Evolutionary conservation across 2,797 vertebrate species (phyloP).

Genomic region (Sebastes umbrosus): DNA sequence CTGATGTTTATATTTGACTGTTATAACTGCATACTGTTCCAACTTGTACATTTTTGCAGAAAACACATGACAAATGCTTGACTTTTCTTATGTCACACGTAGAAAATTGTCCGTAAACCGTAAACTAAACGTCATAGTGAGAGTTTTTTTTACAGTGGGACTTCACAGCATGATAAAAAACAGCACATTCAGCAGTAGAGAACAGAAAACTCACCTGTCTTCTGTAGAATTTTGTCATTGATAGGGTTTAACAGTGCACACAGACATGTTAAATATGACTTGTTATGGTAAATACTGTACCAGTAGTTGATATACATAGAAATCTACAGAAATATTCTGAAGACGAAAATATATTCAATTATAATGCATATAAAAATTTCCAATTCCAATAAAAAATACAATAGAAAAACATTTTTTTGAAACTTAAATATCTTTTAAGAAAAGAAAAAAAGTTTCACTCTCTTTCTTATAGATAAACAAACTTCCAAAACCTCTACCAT

Average conservation of each 20-base stretch:
- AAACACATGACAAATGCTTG: not conserved
- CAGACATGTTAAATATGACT: not conserved
- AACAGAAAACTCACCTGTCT: not conserved
- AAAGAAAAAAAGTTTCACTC: not conserved
- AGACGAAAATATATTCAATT: slow-evolving; percentile 5
- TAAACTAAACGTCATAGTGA: not conserved
- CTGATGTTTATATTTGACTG: slow-evolving; percentile 20
- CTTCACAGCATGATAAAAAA: slow-evolving; percentile 22
- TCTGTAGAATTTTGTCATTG: not conserved
- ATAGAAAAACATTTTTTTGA: not conserved
- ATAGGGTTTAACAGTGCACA: not conserved
- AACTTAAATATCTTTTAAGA: not conserved
- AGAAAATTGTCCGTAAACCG: not conserved
- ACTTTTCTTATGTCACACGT: not conserved
- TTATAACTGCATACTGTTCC: not conserved
- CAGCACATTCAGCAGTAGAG: not conserved
- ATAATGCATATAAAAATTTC: not conserved
- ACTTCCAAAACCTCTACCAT: not conserved
- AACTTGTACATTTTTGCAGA: not conserved
- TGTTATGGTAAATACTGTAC: slow-evolving; percentile 1
- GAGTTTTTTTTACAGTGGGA: not conserved
- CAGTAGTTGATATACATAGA: not conserved
- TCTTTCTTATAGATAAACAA: not conserved
- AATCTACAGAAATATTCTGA: not conserved
- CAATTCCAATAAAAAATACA: not conserved